Base-by-base conservation (phyloP, 92 coral and sea anemone genomes). In the Muricea muricata region DNA sequence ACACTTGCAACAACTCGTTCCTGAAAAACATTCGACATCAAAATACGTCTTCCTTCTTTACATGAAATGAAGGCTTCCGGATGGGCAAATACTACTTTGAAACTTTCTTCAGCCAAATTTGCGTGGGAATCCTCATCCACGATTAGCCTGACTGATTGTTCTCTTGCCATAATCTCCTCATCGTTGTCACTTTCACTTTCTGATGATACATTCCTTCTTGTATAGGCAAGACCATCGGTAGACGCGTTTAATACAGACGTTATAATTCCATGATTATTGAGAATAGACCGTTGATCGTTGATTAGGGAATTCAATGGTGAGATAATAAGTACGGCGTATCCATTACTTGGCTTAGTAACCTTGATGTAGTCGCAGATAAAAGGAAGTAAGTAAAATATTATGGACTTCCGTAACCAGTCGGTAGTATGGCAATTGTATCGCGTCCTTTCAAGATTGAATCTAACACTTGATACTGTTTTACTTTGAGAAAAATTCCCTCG, bases 51-150 rank as follows among this genome's bases (percentile, higher is more conserved):
- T 80, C 93, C 93, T 50, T 80, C 77, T 61, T 67, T 85, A 42
- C 83, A 85, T 8, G 92, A 71, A 29, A 85, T 35, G 35, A 85
- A 85, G 18, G 86, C 93, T 75, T 89, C 93, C 3, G 92, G 92
- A 65, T 89, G 92, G 6, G 89, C 56, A 34, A 69, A 88, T 28
- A 84, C 21, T 0, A 89, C 15, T 34, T 76, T 82, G 46, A 37
- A 23, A 6, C 28, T 23, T 39, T 47, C 55, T 14, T 41, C 50
- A 13, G n/a, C 28, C 10, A 66, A 26, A 17, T 72, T 69, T 73
- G 34, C 56, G 15, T 33, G 18, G 4, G 67, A 33, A 3, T 12
- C 50, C 29, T 45, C 42, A 72, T 82, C 73, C 28, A 74, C 65
- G 30, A 39, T 47, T 45, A 82, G 69, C n/a, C n/a, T n/a, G n/a